Evolutionary conservation across 2,113 vertebrate genomes (phyloP).

Genomic region (Jacana jacana): DNA sequence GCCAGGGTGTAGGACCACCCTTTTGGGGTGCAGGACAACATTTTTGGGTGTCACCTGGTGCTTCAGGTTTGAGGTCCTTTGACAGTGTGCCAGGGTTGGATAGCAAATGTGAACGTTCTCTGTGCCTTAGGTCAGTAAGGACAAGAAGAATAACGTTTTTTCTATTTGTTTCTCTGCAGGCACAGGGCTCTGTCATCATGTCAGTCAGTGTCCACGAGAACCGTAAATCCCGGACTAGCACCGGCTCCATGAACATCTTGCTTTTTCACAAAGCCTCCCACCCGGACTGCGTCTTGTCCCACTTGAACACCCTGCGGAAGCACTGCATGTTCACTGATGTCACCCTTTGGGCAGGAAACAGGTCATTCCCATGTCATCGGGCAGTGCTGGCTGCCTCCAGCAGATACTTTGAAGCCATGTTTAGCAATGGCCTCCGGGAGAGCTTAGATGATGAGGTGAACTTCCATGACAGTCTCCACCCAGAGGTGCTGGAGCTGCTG

Average conservation of each 20-base stretch:
- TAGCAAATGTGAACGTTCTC: neutral
- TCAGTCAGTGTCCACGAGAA: conserved; percentile 94
- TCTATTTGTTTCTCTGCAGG: conserved; percentile 22
- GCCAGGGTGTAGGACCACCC: neutral
- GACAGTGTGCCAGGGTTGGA: neutral
- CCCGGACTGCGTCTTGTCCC: conserved; percentile 89
- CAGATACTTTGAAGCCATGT: conserved; percentile 97
- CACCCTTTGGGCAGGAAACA: conserved; percentile 89
- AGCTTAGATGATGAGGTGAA: conserved; percentile 89
- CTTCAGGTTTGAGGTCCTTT: neutral
- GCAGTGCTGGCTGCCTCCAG: conserved; percentile 93
- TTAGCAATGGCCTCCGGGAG: conserved; percentile 91
- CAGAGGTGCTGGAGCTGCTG: conserved; percentile 91
- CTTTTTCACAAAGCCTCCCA: conserved; percentile 94
- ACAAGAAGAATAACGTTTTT: neutral
- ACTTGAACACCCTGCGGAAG: conserved; percentile 89
- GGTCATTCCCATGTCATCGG: conserved; percentile 90
- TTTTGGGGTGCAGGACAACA: neutral
- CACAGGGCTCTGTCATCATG: conserved; percentile 73
- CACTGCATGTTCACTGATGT: conserved; percentile 94
- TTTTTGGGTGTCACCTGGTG: neutral
- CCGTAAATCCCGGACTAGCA: conserved; percentile 91
- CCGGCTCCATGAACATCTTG: conserved; percentile 90
- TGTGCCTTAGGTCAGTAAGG: neutral
- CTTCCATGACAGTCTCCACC: conserved; percentile 92